Evolutionary conservation across 2,797 vertebrate species (phyloP).

Genomic region (Eupleurogrammus muticus): DNA sequence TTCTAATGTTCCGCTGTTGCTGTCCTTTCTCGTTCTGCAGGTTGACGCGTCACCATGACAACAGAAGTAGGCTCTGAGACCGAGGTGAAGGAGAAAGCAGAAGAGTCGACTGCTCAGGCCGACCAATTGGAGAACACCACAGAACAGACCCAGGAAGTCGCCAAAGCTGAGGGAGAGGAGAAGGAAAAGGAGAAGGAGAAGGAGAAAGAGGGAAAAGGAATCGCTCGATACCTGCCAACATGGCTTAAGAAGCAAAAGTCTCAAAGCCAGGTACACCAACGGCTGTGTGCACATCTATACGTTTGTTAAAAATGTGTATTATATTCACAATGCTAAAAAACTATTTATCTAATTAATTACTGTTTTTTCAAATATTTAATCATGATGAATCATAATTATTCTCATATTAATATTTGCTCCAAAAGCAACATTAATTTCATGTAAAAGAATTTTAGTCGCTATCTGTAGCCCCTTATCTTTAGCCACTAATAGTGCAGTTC

Average conservation of each 20-base stretch:
- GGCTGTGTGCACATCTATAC: neutral
- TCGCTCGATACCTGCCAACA: slow-evolving; percentile 94
- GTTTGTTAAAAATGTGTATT: neutral
- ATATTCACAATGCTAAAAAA: neutral
- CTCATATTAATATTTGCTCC: too few species aligned
- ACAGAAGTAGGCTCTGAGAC: slow-evolving; percentile 91
- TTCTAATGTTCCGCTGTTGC: neutral
- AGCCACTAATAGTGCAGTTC: too few species aligned
- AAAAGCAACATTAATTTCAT: too few species aligned
- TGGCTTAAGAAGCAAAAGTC: slow-evolving; percentile 98
- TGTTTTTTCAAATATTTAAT: too few species aligned
- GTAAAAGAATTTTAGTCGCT: too few species aligned
- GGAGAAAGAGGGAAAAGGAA: slow-evolving; percentile 88
- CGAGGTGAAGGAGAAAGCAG: slow-evolving; percentile 89
- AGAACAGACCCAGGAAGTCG: slow-evolving; percentile 70
- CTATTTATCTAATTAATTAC: too few species aligned
- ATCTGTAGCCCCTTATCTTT: too few species aligned
- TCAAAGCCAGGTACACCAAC: slow-evolving; percentile 83
- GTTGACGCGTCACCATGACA: slow-evolving; percentile 88
- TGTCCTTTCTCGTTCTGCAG: slow-evolving; percentile 70
- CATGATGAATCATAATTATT: too few species aligned
- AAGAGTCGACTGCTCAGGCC: slow-evolving; percentile 76
- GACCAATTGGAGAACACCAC: slow-evolving; percentile 63
- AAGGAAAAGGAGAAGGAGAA: slow-evolving; percentile 76
- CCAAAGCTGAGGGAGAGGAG: slow-evolving; percentile 59